These are phyloP conservation scores for Gouania willdenowi DNA, from an alignment of 2,797 vertebrate genomes.

Conservation along the genomic window DNA sequence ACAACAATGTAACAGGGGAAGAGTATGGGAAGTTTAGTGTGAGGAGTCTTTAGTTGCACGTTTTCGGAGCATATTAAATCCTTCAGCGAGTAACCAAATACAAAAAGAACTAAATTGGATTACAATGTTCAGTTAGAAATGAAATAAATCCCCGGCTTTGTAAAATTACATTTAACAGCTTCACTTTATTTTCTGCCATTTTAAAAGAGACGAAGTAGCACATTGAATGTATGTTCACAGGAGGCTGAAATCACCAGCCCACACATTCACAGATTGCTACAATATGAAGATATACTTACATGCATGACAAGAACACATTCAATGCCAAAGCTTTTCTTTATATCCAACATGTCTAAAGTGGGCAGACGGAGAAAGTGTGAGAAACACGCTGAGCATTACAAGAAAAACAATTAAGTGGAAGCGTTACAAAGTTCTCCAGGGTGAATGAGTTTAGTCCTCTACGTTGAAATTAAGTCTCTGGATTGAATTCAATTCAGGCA, in stretches of 20 bases:
- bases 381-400: background rate
- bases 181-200: constrained; percentile 5
- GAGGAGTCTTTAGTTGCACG: constrained; percentile 10
- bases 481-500: too few relatives aligned
- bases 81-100: background rate
- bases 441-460: too few relatives aligned
- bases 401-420: too few relatives aligned
- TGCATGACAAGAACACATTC: background rate
- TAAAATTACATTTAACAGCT: background rate
- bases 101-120: too few relatives aligned
- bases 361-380: background rate
- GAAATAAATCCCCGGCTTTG: too few relatives aligned
- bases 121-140: too few relatives aligned
- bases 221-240: constrained; percentile 1
- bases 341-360: background rate
- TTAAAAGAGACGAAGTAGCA: constrained; percentile 17
- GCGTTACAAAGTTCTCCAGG: too few relatives aligned
- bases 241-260: constrained; percentile 32
- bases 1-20: constrained; percentile 47
- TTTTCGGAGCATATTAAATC: background rate
- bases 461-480: too few relatives aligned
- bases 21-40: constrained; percentile 27
- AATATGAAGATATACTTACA: background rate
- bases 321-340: background rate
- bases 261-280: constrained; percentile 2